A percentile compares a stretch with the other conserved stretches of the same genome.
These are phyloP conservation scores for Coptodon bakossiorum DNA, from an alignment of 2,113 vertebrate species.

Conservation along the genomic window DNA sequence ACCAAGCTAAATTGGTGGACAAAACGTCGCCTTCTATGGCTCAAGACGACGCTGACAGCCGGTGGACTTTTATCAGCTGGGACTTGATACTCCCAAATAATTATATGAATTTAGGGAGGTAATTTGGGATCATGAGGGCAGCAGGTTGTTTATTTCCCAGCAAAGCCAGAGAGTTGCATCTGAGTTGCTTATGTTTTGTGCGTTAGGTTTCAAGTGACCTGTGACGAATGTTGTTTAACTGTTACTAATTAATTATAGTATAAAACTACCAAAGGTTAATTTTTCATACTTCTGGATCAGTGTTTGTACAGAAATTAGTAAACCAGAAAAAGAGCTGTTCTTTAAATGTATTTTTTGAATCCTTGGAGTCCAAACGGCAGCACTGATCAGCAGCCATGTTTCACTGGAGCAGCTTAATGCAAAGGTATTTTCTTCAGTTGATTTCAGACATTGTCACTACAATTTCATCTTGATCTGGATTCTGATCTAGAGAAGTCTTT, in stretches of 20 bases:
- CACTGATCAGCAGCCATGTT: background rate
- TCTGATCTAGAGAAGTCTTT: background rate
- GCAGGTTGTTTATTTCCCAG: background rate
- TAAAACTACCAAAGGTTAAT: background rate
- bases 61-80: background rate
- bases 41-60: accelerated
- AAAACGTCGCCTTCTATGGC: background rate
- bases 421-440: background rate
- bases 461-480: background rate
- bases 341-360: background rate
- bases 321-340: background rate
- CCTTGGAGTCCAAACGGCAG: background rate
- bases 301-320: background rate
- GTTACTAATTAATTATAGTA: background rate
- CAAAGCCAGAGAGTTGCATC: background rate
- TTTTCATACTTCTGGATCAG: background rate
- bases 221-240: background rate
- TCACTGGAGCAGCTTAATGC: background rate
- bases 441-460: background rate
- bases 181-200: background rate
- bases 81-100: background rate
- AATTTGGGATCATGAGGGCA: background rate
- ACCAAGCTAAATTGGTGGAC: background rate
- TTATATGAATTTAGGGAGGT: background rate
- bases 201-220: background rate